A percentile compares a stretch with the other conserved stretches of the same genome.
phyloP scores from a whole-genome alignment of 1,140 invertebrate species.

The Spodoptera frugiperda region DNA sequence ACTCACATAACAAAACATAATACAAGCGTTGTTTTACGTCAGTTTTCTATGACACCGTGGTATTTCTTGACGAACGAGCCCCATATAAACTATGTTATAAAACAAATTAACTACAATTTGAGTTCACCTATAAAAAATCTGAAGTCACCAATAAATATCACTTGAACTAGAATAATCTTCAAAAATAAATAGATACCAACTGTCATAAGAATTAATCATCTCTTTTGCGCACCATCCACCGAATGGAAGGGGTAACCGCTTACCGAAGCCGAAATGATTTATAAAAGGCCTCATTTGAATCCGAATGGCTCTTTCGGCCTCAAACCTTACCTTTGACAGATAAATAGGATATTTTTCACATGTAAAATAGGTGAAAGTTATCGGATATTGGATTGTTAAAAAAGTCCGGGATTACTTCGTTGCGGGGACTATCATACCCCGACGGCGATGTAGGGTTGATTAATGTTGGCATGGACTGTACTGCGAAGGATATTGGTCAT shows the following conservation, averaged over 20 bases:
- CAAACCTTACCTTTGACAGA: conserved; percentile 37
- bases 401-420: conserved; percentile 16
- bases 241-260: conserved; percentile 62
- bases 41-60: too few relatives aligned
- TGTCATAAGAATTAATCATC: not conserved
- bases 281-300: conserved; percentile 76
- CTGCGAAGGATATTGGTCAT: conserved; percentile 3
- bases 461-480: conserved; percentile 12
- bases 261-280: conserved; percentile 71
- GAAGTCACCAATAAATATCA: too few relatives aligned
- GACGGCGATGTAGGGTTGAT: not conserved
- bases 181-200: not conserved
- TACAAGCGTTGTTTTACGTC: too few relatives aligned
- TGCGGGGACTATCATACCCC: not conserved
- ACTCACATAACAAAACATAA: too few relatives aligned
- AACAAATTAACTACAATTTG: too few relatives aligned
- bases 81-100: too few relatives aligned
- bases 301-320: conserved; percentile 60
- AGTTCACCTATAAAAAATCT: too few relatives aligned
- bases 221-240: conserved; percentile 54
- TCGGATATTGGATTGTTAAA: conserved; percentile 37
- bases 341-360: conserved; percentile 44
- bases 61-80: too few relatives aligned
- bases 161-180: too few relatives aligned
- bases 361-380: conserved; percentile 42